Evolutionary conservation across 2,797 vertebrate genomes (phyloP).

Genomic region (Hylomyscus alleni): DNA sequence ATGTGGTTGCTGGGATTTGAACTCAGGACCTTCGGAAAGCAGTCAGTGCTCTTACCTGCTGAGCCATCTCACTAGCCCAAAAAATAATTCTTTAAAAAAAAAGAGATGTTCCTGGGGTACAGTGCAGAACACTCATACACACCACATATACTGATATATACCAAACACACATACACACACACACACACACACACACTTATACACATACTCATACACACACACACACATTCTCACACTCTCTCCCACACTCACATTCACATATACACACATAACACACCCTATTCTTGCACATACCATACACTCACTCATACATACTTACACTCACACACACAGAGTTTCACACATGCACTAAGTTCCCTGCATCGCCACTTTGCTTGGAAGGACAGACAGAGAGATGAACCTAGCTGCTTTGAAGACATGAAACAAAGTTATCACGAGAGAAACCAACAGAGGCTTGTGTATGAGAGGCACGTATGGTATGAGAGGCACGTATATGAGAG

Average conservation of each 20-base stretch:
- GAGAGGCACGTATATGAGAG: too few species aligned
- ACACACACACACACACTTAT: background rate
- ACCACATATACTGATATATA: background rate
- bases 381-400: background rate
- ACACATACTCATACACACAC: background rate
- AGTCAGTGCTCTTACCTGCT: too few species aligned
- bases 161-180: background rate
- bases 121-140: background rate
- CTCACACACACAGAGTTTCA: background rate
- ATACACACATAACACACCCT: background rate
- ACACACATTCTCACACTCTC: background rate
- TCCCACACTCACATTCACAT: too few species aligned
- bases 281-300: too few species aligned
- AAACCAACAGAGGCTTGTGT: background rate
- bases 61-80: too few species aligned
- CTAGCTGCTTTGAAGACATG: background rate
- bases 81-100: too few species aligned
- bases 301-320: background rate
- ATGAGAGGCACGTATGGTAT: too few species aligned
- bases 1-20: too few species aligned
- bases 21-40: too few species aligned
- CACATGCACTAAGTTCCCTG: background rate
- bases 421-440: slow-evolving; percentile 36
- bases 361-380: background rate
- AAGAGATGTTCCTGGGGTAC: background rate